These are phyloP conservation scores for Dolomedes plantarius DNA, from an alignment of 2,888 invertebrate genomes.

Conservation along the genomic window DNA sequence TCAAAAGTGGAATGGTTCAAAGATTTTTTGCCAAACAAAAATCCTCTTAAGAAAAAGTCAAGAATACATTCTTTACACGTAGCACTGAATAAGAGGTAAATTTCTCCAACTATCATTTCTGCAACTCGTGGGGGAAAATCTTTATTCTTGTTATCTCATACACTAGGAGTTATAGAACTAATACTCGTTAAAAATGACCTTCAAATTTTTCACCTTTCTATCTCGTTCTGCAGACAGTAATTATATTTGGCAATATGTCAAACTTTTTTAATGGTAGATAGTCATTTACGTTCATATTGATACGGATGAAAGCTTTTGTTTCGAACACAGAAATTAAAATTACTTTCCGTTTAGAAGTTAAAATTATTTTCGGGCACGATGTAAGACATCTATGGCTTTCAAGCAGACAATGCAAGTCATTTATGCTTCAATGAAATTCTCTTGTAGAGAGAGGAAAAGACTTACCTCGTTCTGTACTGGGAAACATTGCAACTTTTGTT, in stretches of 20 bases:
- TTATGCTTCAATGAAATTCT: background rate
- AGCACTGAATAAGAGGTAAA: too few relatives aligned
- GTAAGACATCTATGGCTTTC: background rate
- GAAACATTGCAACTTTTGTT: background rate
- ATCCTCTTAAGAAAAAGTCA: too few relatives aligned
- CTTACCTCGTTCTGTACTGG: background rate
- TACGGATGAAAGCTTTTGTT: background rate
- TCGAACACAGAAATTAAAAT: background rate
- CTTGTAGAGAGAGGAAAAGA: background rate
- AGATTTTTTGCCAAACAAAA: too few relatives aligned
- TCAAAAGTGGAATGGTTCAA: too few relatives aligned
- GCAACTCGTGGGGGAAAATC: too few relatives aligned
- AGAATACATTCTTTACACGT: too few relatives aligned
- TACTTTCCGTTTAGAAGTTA: background rate
- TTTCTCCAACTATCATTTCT: too few relatives aligned
- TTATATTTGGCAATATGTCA: background rate
- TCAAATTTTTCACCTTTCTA: background rate
- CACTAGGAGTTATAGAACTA: too few relatives aligned
- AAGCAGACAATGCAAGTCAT: background rate
- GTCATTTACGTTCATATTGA: background rate
- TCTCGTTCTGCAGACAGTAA: background rate
- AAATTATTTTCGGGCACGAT: background rate
- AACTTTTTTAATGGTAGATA: background rate
- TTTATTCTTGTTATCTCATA: too few relatives aligned
- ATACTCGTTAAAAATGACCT: background rate